Base-by-base conservation (phyloP, 2,888 invertebrate genomes). In the Uropetala carovei region DNA sequence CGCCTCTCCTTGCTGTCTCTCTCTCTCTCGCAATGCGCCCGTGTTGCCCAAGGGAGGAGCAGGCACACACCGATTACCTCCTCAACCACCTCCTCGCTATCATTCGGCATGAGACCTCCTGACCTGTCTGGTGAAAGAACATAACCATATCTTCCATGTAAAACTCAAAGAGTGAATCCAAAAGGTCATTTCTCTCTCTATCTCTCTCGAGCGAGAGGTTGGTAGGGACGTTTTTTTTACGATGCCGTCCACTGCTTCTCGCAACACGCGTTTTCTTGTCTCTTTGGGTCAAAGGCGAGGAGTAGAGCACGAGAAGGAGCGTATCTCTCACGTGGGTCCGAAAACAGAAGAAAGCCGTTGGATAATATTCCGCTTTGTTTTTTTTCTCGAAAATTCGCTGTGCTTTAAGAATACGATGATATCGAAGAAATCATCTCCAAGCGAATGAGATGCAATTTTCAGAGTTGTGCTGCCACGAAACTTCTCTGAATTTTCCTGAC, bases 211-310 rank as follows among this genome's bases (percentile, higher is more conserved):
- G 14, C 14, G 64, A 64, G 64, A 43, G 43, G 43, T 43, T 43
- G 43, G 43, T 7, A 64, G 64, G 0, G 64, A 22, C n/a, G 18
- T 68, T 22, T 68, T 68, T 22, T 68, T 68, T 68, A 68, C 68
- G 22, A 43, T 43, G 68, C 68, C 68, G 22, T 68, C 68, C 22
- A n/a, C 68, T 68, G 68, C 68, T 68, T 68, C 22, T 68, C 18
- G 18, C n/a, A n/a, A 68, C 68, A 68, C 68, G 68, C n/a, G n/a
- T 68, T 68, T 22, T 68, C 68, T 68, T 68, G 68, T 43, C 68
- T 68, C 64, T 9, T 68, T 22, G 68, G 16, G 68, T 68, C 68
- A 11, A 18, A 68, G 68, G 68, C 18, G 7, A 7, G 43, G 43
- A 43, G 43, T 43, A 5, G 43, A 43, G 3, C 43, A 18, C 14